phyloP scores from a whole-genome alignment of 23 tunicate genomes.

The Botrylloides violaceus region DNA sequence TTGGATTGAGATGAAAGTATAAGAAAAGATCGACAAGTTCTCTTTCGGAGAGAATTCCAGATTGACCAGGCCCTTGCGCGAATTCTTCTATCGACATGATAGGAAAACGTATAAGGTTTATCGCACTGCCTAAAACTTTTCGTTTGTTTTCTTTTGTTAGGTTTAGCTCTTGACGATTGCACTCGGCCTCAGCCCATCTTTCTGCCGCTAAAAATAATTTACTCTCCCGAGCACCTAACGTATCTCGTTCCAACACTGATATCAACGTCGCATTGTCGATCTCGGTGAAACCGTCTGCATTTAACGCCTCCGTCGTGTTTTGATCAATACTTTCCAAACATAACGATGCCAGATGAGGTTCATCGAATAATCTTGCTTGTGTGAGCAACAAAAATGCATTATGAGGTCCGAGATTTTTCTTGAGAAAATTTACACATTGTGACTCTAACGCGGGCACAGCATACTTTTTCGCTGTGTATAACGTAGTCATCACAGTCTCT shows the following conservation, averaged over 20 bases:
- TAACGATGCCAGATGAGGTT: constrained; percentile 81
- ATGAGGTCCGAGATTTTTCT: constrained; percentile 89
- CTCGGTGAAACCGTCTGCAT: constrained; percentile 91
- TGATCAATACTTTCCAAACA: constrained; percentile 96
- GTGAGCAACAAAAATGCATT: constrained; percentile 93
- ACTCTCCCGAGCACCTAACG: constrained; percentile 68
- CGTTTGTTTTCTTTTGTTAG: constrained; percentile 55
- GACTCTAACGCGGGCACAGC: constrained; percentile 93
- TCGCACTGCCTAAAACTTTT: constrained; percentile 68
- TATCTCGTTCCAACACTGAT: constrained; percentile 74
- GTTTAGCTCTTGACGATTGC: constrained; percentile 65
- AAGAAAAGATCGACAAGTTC: constrained; percentile 90
- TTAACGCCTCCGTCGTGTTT: constrained; percentile 78
- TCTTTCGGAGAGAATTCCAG: constrained; percentile 76
- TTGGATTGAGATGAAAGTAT: constrained; percentile 83
- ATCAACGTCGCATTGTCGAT: constrained; percentile 77
- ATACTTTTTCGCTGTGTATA: constrained; percentile 98
- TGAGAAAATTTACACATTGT: constrained; percentile 90
- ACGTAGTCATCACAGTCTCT: constrained; percentile 97
- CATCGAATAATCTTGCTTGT: constrained; percentile 96
- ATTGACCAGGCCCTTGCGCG: constrained; percentile 95
- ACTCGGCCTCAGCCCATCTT: constrained; percentile 95
- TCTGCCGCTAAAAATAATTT: constrained; percentile 68
- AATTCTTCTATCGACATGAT: constrained; percentile 93
- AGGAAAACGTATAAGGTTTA: constrained; percentile 70